Evolutionary conservation across 2,888 invertebrate species (phyloP), one percentile per base, ranked within the genome.

Genomic region (Dryobotodes eremita): DNA sequence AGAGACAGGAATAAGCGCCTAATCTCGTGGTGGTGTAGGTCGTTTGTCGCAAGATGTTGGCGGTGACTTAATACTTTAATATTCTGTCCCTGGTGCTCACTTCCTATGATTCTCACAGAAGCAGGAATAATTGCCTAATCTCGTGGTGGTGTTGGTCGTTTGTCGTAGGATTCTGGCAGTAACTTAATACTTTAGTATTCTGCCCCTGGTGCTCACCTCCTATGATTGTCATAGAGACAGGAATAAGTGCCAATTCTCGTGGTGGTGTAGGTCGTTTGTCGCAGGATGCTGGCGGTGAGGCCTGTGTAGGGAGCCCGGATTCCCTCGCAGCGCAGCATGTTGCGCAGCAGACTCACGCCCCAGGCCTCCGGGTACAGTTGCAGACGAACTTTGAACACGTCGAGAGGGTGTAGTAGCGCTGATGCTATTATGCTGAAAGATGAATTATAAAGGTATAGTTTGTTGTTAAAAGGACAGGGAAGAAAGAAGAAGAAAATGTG

Each of bases 251-350:
- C 99, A 71, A 99, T 97, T 84, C 99, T 97, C 0, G 99, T 98
- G 2, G 99, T 99, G 4, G 99, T 99, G 93, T 99, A 99, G 0
- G 99, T 99, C 0, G 99, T 99, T 94, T 99, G 99, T 75, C 99
- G 97, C 84, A 99, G 94, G 20, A 99, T 96, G 0, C 98, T 99
- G 7, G 99, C 99, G 0, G 98, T 98, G 31, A 99, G 96, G 0
- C 99, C 99, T 57, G 98, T 98, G 94, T 99, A 99, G 81, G 99
- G 95, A 0, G 98, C 98, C 23, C 98, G 90, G 1, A 98, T 80
- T 0, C 99, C 99, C 94, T 99, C 99, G 89, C 98, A 98, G 88
- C 97, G 97, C 20, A 99, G 86, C 85, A 99, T 98, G 42, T 97
- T 84, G 95, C 96, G 72, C 3, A 99, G 94, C 55, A 98, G 86